phyloP scores from a whole-genome alignment of 2,888 invertebrate genomes.

The Sycophila texana region DNA sequence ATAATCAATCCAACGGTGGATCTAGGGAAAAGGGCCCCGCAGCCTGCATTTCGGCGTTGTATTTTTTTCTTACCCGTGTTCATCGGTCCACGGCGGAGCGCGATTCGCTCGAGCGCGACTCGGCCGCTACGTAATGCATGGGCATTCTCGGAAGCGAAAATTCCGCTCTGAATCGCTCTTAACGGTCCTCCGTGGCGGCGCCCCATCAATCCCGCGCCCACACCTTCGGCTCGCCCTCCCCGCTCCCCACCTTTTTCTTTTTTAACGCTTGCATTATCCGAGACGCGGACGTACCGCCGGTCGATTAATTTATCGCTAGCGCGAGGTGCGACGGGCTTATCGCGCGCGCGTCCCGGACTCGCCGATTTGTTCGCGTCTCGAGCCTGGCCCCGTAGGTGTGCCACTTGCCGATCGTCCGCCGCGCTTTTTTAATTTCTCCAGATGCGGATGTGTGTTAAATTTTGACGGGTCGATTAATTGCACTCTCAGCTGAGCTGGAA shows the following conservation, averaged over 20 bases:
- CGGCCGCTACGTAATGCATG: neutral
- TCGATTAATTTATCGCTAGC: slow-evolving; percentile 30
- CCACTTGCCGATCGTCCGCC: too few species aligned
- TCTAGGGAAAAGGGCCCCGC: slow-evolving; percentile 7
- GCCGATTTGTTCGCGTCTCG: too few species aligned
- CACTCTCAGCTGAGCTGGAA: too few species aligned
- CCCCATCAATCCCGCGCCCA: slow-evolving; percentile 20
- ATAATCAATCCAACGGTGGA: too few species aligned
- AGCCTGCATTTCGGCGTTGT: neutral
- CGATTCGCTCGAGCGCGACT: neutral
- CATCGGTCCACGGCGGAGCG: neutral
- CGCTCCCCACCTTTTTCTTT: neutral
- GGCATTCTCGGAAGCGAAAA: slow-evolving; percentile 29
- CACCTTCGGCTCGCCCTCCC: neutral
- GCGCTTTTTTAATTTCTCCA: too few species aligned
- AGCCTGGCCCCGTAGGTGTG: too few species aligned
- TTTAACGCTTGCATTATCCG: neutral
- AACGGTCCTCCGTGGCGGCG: slow-evolving; percentile 11
- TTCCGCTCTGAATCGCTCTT: slow-evolving; percentile 34
- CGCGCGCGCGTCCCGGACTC: too few species aligned
- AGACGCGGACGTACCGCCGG: neutral
- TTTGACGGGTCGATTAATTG: too few species aligned
- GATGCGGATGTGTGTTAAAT: too few species aligned
- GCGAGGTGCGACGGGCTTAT: too few species aligned
- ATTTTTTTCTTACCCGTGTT: too few species aligned